Evolutionary conservation across 2,797 vertebrate genomes (phyloP).

Genomic region (Enteromius anoplus): DNA sequence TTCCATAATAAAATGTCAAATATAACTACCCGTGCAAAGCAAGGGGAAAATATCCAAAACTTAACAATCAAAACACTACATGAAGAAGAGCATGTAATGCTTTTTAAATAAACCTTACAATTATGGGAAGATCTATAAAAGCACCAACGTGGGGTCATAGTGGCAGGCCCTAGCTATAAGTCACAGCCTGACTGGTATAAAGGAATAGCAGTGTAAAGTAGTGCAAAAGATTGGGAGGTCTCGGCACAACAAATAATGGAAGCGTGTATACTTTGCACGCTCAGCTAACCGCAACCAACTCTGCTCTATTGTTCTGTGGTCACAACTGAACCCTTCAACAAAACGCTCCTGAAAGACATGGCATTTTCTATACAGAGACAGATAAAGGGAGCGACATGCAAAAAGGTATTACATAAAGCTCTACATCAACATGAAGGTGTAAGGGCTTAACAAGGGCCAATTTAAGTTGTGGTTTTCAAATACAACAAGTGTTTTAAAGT

Average conservation of each 20-base stretch:
- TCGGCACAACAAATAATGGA: slow-evolving; percentile 32
- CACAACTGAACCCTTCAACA: slow-evolving; percentile 40
- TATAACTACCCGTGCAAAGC: slow-evolving; percentile 23
- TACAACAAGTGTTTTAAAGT: background rate
- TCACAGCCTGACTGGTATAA: background rate
- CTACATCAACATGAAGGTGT: slow-evolving; percentile 23
- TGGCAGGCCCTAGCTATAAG: background rate
- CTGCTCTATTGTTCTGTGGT: slow-evolving; percentile 38
- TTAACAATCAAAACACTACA: slow-evolving; percentile 6
- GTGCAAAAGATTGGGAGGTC: slow-evolving; percentile 17
- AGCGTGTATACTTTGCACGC: slow-evolving; percentile 36
- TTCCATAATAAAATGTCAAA: slow-evolving; percentile 27
- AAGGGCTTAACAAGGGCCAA: slow-evolving; percentile 13
- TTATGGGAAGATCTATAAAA: background rate
- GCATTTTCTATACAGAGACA: slow-evolving; percentile 23
- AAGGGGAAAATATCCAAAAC: slow-evolving; percentile 5
- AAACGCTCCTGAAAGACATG: slow-evolving; percentile 43
- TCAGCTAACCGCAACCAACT: slow-evolving; percentile 47
- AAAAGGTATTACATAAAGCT: slow-evolving; percentile 30
- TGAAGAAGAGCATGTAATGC: background rate
- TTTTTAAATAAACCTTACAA: slow-evolving; percentile 4
- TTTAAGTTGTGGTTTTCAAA: slow-evolving; percentile 19
- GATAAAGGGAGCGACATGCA: slow-evolving; percentile 19
- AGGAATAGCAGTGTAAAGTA: background rate
- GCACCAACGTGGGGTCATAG: background rate